These are phyloP conservation scores for Philantomba maxwellii DNA, from an alignment of 2,113 vertebrate species.

Conservation along the genomic window DNA sequence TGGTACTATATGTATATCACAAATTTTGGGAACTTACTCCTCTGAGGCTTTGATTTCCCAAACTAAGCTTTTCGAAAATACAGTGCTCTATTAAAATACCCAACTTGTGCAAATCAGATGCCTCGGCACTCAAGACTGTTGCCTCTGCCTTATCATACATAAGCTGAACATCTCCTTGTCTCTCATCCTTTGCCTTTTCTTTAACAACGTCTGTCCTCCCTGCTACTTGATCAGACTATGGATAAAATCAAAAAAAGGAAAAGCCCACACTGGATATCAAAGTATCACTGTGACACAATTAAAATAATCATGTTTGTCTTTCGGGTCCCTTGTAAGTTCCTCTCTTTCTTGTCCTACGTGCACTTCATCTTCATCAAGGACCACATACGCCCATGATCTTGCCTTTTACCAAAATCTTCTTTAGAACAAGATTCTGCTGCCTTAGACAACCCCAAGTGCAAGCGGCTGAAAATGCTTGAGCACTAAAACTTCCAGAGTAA, in stretches of 20 bases:
- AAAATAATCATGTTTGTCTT: background rate
- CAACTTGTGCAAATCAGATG: background rate
- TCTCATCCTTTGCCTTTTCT: background rate
- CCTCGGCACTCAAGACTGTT: background rate
- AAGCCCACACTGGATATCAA: background rate
- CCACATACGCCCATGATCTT: background rate
- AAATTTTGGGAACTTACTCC: background rate
- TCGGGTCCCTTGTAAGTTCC: no score
- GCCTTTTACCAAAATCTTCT: background rate
- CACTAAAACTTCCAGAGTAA: background rate
- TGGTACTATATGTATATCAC: background rate
- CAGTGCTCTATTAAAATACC: background rate
- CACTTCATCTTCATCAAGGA: background rate
- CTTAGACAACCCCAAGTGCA: background rate
- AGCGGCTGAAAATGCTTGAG: background rate
- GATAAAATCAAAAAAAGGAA: background rate
- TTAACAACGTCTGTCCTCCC: background rate
- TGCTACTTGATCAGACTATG: background rate
- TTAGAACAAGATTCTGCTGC: background rate
- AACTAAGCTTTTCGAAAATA: background rate
- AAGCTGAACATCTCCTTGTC: background rate
- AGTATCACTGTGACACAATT: background rate
- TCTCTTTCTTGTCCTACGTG: background rate
- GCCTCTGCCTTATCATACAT: background rate
- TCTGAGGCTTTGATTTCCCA: background rate